Evolutionary conservation across 2,888 invertebrate species (phyloP), one percentile per base, ranked within the genome.

Genomic region (Epistrophe grossulariae): DNA sequence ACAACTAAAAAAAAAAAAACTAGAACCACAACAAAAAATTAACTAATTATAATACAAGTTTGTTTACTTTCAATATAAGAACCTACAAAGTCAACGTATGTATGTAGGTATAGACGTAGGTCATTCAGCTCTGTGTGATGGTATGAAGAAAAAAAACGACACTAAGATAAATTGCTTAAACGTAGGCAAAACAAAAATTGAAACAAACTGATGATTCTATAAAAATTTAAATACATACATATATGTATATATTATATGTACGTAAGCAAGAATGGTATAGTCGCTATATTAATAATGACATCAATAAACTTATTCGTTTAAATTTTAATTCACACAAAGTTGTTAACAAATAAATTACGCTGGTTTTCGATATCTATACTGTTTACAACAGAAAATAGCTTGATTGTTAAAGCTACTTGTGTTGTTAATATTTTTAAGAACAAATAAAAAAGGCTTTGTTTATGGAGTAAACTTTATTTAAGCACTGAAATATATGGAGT

Each of bases 271-370:
- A 52, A 70, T 62, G 5, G 59, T 60, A 80, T 79, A 59, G 19
- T 84, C 60, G 71, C 74, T 35, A 79, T 76, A 74, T 76, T 72
- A 68, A 74, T 84, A 84, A 84, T 84, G 76, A 71, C 80, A 76
- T 80, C 68, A 84, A 84, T 79, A 79, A 74, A 76, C 64, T 79
- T 50, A 76, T 79, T 79, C 55, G 48, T 60, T 74, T 43, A 24
- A 68, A 76, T 80, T 80, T 72, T 45, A 64, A 80, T 84, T 84
- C 71, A 80, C 71, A 80, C 45, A 76, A 72, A 84, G 84, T 52
- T 80, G 80, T 72, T 79, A 80, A 76, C 45, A 66, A 52, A 66
- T 66, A 80, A 72, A 71, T 70, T 68, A 84, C 55, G 77, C 57
- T 28, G 64, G 50, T 66, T 80, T 84, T 66, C 71, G 71, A 70